Evolutionary conservation across 2,797 vertebrate genomes (phyloP), one percentile per base, ranked within the genome.

Genomic region (Hippopotamyrus pictus): DNA sequence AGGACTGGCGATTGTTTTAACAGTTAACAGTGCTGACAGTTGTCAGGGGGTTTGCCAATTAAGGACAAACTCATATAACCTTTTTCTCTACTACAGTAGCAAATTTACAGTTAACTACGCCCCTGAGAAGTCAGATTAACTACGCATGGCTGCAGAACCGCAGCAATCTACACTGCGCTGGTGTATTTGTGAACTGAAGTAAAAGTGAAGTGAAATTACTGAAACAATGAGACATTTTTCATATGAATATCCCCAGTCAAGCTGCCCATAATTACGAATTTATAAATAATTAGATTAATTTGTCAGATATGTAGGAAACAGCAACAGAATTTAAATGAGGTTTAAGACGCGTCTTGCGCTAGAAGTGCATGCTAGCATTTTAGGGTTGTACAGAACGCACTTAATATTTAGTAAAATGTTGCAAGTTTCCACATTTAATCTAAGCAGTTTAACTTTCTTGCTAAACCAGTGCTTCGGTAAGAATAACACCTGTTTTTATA

Each of bases 131-230:
- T 73, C 65, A 69, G 14, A 88, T 88, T 46, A 88, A 46, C 62
- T 76, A 6, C 62, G 84, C 59, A 12, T 59, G 65, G 57, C 79
- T 89, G 82, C 37, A 50, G 59, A 89, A 14, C 4, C 88, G 65
- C 65, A 85, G 85, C 89, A 90, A 89, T 41, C 89, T 53, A 91
- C 90, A 83, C 84, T 83, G 83, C 33, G 37, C 51, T 86, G 90
- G 86, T 89, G 82, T 79, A 90, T 90, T 90, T 91, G 90, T 62
- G 86, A 50, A 89, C 91, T 91, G 89, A 90, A 88, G 91, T 59
- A 87, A 93, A 95, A 96, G 91, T 93, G 92, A 93, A 93, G 91
- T 90, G 89, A 89, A 88, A 53, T 91, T 90, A 90, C 41, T 76
- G 79, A 91, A 93, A 94, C 90, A 91, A 91, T 86, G 86, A 93